A percentile compares a stretch with the other conserved stretches of the same genome.
Conservation (phyloP, 2,113 vertebrate genomes). For the Acrocephalus arundinaceus region DNA sequence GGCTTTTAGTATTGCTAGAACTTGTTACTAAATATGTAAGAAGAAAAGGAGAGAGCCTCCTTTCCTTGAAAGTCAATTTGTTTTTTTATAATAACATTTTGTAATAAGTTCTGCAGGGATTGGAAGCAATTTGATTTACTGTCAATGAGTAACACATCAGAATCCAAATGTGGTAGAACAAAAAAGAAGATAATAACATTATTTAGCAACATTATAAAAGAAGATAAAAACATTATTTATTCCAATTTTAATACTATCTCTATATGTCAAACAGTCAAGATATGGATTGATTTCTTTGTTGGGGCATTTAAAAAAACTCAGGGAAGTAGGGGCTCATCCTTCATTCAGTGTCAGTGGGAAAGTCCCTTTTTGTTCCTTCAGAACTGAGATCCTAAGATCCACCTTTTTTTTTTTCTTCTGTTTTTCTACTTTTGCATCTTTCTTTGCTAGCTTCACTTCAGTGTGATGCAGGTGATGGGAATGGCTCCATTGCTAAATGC, state of each 20-base stretch:
- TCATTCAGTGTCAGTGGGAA: neutral
- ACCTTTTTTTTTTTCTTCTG: neutral
- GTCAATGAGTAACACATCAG: neutral
- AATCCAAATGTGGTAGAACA: neutral
- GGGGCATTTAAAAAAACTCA: neutral
- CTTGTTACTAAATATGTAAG: neutral
- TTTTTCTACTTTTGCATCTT: neutral
- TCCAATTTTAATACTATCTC: neutral
- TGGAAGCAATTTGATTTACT: neutral
- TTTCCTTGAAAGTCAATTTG: neutral
- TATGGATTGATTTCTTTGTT: neutral
- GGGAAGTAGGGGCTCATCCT: neutral
- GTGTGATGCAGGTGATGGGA: neutral
- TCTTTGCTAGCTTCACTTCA: neutral
- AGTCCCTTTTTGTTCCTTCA: neutral
- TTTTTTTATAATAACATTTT: neutral
- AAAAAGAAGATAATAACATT: neutral
- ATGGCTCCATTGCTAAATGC: neutral
- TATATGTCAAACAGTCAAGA: neutral
- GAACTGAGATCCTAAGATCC: neutral
- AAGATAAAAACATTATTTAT: neutral
- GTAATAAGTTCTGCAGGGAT: neutral
- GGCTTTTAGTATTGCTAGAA: neutral
- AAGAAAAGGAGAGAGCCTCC: neutral
- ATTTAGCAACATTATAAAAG: neutral